Evolutionary conservation across 30 jellyfish, hydroid and myxozoan genomes (phyloP).

Genomic region (Clytia hemisphaerica): DNA sequence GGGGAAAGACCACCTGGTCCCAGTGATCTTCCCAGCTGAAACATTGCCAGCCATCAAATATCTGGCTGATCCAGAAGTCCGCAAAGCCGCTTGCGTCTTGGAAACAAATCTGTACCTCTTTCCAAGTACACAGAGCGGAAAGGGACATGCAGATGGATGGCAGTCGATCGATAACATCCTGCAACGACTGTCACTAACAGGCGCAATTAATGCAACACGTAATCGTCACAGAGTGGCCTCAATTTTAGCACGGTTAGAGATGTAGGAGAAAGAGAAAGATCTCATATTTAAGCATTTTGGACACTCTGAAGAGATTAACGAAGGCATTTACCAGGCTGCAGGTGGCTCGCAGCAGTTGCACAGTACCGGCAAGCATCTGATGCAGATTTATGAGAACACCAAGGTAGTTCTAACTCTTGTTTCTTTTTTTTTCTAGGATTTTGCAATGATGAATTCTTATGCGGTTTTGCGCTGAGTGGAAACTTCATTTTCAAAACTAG

Average conservation of each 20-base stretch:
- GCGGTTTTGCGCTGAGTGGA: no score
- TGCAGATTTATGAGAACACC: slow-evolving; percentile 16
- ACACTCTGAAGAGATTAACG: slow-evolving; percentile 13
- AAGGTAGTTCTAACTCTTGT: no score
- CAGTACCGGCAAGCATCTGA: slow-evolving; percentile 16
- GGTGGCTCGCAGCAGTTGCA: slow-evolving; percentile 18
- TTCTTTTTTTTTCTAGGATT: no score
- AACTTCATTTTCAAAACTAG: no score
- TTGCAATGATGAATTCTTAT: no score
- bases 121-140: neutral
- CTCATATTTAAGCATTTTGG: slow-evolving; percentile 35
- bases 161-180: slow-evolving; percentile 10
- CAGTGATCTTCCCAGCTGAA: slow-evolving; percentile 32
- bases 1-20: slow-evolving; percentile 27
- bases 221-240: slow-evolving; percentile 39
- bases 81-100: neutral
- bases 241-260: slow-evolving; percentile 10
- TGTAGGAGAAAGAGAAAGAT: slow-evolving; percentile 10
- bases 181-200: slow-evolving; percentile 16
- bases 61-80: neutral
- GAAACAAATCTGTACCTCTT: neutral
- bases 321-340: slow-evolving; percentile 31
- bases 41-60: slow-evolving; percentile 18
- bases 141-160: slow-evolving; percentile 27
- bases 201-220: slow-evolving; percentile 31